Evolutionary conservation across 2,113 vertebrate genomes (phyloP).

Genomic region (Mastomys coucha): DNA sequence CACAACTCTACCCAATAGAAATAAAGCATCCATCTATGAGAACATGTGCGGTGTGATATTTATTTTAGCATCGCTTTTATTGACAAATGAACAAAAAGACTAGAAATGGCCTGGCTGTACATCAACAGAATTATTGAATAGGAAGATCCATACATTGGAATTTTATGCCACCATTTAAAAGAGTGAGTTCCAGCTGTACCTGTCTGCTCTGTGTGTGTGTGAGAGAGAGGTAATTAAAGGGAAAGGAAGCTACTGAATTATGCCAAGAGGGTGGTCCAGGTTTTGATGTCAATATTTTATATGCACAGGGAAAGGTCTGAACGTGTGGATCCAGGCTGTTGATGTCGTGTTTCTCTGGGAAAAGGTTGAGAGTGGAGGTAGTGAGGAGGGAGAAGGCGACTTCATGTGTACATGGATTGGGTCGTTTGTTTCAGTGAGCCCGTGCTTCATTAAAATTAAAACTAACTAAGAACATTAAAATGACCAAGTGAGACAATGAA

Average conservation of each 20-base stretch:
- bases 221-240: constrained; percentile 23
- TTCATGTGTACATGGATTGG: background rate
- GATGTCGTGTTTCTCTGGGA: background rate
- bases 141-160: constrained; percentile 49
- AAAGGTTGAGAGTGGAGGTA: background rate
- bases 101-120: constrained; percentile 17
- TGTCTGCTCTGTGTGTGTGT: background rate
- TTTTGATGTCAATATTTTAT: constrained; percentile 16
- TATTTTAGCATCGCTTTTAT: constrained; percentile 61
- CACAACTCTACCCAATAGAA: constrained; percentile 19
- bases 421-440: background rate
- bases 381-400: background rate
- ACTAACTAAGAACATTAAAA: constrained; percentile 45
- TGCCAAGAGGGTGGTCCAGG: background rate
- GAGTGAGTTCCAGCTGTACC: constrained; percentile 16
- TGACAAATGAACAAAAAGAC: constrained; percentile 52
- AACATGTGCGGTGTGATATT: constrained; percentile 16
- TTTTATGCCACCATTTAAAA: constrained; percentile 54
- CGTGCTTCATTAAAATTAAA: background rate
- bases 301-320: background rate
- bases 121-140: constrained; percentile 46
- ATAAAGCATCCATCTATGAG: background rate
- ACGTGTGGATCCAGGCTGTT: background rate
- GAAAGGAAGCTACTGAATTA: constrained; percentile 37
- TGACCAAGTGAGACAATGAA: background rate